phyloP scores from a whole-genome alignment of 2,113 vertebrate genomes.

The Phainopepla nitens region DNA sequence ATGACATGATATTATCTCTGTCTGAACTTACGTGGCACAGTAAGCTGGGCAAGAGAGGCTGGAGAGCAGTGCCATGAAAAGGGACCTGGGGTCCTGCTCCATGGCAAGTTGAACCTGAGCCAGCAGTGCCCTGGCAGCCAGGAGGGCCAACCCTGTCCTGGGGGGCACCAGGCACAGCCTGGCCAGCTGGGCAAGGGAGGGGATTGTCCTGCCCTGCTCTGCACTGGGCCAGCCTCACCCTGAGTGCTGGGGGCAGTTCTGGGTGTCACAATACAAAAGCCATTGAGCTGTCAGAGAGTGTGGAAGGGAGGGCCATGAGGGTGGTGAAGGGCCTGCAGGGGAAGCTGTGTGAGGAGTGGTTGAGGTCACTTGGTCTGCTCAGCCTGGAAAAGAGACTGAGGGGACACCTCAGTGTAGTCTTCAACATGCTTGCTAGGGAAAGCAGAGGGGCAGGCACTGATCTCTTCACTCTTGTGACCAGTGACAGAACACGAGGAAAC shows the following conservation, averaged over 20 bases:
- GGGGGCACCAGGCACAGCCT: rapidly evolving
- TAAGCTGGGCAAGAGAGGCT: neutral
- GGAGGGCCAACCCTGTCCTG: neutral
- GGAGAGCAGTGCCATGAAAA: rapidly evolving
- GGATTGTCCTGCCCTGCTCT: neutral
- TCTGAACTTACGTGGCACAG: neutral
- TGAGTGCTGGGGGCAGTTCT: neutral
- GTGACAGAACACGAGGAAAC: neutral
- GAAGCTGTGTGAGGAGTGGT: rapidly evolving
- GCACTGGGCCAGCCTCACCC: rapidly evolving
- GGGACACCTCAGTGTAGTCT: neutral
- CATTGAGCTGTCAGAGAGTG: neutral
- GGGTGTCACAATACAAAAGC: neutral
- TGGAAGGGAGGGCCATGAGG: neutral
- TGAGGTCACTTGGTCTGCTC: neutral
- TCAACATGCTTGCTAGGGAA: neutral
- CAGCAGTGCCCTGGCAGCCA: neutral
- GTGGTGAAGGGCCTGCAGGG: too few species aligned
- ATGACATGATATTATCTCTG: neutral
- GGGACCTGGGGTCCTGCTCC: neutral
- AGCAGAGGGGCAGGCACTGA: rapidly evolving
- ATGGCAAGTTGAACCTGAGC: neutral
- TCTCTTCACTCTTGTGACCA: neutral
- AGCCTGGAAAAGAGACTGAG: neutral
- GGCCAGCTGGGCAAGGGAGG: neutral